A percentile compares a stretch with the other conserved stretches of the same genome.
Conservation (phyloP, 2,888 invertebrate genomes). For the Mycalesis mineus region DNA sequence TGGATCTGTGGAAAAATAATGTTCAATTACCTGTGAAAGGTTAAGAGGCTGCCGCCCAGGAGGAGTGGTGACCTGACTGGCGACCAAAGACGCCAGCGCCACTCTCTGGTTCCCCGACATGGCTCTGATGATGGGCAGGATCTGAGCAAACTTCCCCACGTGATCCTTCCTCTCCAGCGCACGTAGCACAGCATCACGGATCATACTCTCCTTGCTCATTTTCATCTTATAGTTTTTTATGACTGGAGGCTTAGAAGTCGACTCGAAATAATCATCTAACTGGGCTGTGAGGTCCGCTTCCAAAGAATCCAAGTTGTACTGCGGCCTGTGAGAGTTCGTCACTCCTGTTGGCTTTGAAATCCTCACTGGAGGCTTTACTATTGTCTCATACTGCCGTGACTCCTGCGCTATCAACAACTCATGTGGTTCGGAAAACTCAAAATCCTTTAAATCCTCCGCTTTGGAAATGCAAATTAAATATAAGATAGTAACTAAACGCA, state of each 20-base stretch:
- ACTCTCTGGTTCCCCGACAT: conserved; percentile 81
- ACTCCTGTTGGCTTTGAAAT: conserved; percentile 56
- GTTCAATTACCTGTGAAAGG: conserved; percentile 72
- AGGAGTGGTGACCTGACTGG: conserved; percentile 79
- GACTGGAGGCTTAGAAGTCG: conserved; percentile 44
- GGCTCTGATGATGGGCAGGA: conserved; percentile 81
- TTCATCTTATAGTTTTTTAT: conserved; percentile 52
- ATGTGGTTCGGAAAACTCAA: conserved; percentile 53
- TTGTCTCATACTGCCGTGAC: conserved; percentile 60
- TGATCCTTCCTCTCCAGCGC: conserved; percentile 79
- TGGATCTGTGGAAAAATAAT: no score
- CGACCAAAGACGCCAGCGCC: conserved; percentile 80
- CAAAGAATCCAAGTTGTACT: conserved; percentile 66
- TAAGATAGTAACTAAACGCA: conserved; percentile 40
- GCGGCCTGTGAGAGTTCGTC: conserved; percentile 69
- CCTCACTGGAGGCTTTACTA: conserved; percentile 56
- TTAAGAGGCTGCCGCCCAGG: conserved; percentile 72
- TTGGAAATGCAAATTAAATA: conserved; percentile 32
- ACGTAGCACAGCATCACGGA: conserved; percentile 74
- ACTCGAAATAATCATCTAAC: conserved; percentile 40
- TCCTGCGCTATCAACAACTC: conserved; percentile 72
- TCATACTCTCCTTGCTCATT: conserved; percentile 63
- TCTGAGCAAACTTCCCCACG: conserved; percentile 79
- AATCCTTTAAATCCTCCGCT: conserved; percentile 52
- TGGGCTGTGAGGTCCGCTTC: conserved; percentile 49